These are phyloP conservation scores for Chrysoperla carnea DNA, from an alignment of 1,140 invertebrate genomes.

Conservation along the genomic window DNA sequence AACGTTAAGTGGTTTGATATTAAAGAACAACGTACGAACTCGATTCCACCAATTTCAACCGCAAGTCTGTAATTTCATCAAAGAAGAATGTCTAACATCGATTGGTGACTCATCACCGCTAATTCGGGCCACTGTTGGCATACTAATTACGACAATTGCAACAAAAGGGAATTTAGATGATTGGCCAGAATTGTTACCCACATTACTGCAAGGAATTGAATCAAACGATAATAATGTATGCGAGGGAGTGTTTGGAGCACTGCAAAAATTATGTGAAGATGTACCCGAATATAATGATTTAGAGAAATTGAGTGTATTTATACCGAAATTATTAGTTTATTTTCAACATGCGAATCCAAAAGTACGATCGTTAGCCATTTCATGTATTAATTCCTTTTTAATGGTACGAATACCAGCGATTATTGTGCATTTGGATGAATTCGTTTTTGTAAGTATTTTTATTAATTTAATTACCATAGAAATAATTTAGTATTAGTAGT, in stretches of 20 bases:
- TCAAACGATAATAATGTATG: constrained; percentile 90
- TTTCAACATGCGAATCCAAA: constrained; percentile 88
- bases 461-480: not conserved
- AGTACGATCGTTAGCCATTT: constrained; percentile 93
- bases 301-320: constrained; percentile 83
- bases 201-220: constrained; percentile 88
- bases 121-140: constrained; percentile 93
- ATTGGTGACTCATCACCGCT: constrained; percentile 88
- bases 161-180: constrained; percentile 81
- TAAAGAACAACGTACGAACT: constrained; percentile 96
- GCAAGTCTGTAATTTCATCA: constrained; percentile 81
- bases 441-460: constrained; percentile 51
- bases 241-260: constrained; percentile 93
- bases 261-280: constrained; percentile 99
- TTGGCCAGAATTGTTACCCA: constrained; percentile 90
- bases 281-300: constrained; percentile 89
- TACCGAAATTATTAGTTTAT: constrained; percentile 96
- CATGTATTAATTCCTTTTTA: constrained; percentile 97
- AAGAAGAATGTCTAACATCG: constrained; percentile 84
- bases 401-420: constrained; percentile 76
- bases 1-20: constrained; percentile 89
- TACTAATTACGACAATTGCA: constrained; percentile 92
- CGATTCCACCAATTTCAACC: constrained; percentile 82
- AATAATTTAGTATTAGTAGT: too few relatives aligned
- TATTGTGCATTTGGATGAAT: constrained; percentile 87